These are phyloP conservation scores for Amniataba percoides DNA, from an alignment of 2,797 vertebrate genomes.

Conservation along the genomic window DNA sequence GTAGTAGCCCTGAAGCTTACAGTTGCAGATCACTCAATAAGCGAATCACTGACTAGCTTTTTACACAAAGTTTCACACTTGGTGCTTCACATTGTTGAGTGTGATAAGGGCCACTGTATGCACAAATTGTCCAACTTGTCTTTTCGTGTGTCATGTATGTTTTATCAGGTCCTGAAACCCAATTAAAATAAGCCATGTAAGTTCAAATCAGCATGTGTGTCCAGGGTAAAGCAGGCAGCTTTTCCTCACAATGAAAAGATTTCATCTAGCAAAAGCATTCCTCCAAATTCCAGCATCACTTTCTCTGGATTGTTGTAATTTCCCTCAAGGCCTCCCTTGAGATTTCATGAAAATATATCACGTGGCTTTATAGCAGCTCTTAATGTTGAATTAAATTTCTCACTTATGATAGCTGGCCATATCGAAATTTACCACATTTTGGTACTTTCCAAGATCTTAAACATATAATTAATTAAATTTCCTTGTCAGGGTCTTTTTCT, in stretches of 20 bases:
- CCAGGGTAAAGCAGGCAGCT: constrained; percentile 36
- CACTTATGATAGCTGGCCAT: constrained; percentile 53
- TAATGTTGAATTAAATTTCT: constrained; percentile 62
- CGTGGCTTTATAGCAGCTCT: constrained; percentile 44
- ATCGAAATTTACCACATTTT: constrained; percentile 73
- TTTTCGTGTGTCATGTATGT: constrained; percentile 22
- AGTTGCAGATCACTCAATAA: not conserved
- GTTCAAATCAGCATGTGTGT: constrained; percentile 46
- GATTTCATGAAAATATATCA: constrained; percentile 58
- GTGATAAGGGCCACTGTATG: not conserved
- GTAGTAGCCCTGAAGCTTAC: not conserved
- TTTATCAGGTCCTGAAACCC: constrained; percentile 50
- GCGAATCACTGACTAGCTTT: not conserved
- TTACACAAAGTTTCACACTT: constrained; percentile 3
- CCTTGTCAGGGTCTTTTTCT: constrained; percentile 63
- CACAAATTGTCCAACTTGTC: constrained; percentile 13
- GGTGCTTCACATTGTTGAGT: constrained; percentile 16
- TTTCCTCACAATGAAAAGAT: constrained; percentile 43
- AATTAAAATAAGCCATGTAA: constrained; percentile 53
- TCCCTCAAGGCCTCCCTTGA: constrained; percentile 29
- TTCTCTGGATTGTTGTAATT: constrained; percentile 47
- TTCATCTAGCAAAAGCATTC: constrained; percentile 44
- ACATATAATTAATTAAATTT: constrained; percentile 75
- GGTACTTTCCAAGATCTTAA: constrained; percentile 67
- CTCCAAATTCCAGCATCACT: constrained; percentile 35